Base-by-base conservation (phyloP, 2,113 vertebrate species). In the Microtus richardsoni region DNA sequence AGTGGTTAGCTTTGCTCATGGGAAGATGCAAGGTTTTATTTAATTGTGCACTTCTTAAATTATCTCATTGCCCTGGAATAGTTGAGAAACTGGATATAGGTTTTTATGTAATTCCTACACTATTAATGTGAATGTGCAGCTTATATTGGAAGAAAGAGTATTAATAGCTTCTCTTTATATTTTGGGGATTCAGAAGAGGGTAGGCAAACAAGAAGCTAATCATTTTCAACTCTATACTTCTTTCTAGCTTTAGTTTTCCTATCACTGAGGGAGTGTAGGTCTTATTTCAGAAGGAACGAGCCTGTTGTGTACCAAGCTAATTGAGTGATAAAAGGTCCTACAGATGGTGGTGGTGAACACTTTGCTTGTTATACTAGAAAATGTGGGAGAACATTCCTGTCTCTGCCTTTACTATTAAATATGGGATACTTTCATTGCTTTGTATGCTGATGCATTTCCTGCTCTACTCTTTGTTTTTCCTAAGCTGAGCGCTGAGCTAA, bases 361-460 rank as follows among this genome's bases (percentile, higher is more conserved):
- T 91, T 79, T 88, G 26, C 10, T 94, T 74, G 62, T 89, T 49
- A 64, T 7, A 30, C 12, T 93, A 58, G 86, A 84, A 79, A 92
- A 60, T 49, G 6, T 90, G 93, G 75, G 94, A 62, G 91, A 30
- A 54, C 89, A 95, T 90, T 54, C 21, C 44, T 10, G 62, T 47
- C n/a, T 24, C 14, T 88, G 17, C 78, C 39, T 93, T 92, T 30
- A 39, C 62, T 88, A 21, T 41, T 58, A 93, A 71, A 68, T n/a
- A 52, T 60, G 60, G 39, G 7, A 44, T 84, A 64, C 80, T 89
- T 93, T 82, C 62, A 33, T 92, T 94, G 95, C 75, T 97, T 94
- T 89, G 64, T 92, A 85, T 97, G 90, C 79, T 89, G 64, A 90
- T 93, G 91, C 80, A 17, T 88, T 94, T 95, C 93, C 66, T 96